Evolutionary conservation across 1,140 invertebrate genomes (phyloP).

Genomic region (Orius insidiosus): DNA sequence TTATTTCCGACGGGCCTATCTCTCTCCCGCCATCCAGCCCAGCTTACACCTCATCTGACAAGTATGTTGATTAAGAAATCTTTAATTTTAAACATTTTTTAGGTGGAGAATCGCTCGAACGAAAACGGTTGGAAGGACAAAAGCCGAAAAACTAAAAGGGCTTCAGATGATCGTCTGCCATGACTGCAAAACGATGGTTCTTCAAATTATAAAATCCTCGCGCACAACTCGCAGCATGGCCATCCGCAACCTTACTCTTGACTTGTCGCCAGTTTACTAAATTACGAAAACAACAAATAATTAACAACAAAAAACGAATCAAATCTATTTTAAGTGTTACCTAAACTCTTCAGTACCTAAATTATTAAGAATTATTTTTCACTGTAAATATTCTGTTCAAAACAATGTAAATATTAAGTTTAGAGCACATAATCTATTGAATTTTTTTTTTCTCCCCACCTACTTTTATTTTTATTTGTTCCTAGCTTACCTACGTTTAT

Average conservation of each 20-base stretch:
- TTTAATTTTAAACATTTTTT: constrained; percentile 3
- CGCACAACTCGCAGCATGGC: constrained; percentile 60
- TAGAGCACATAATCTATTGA: background rate
- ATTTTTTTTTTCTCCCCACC: background rate
- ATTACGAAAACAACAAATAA: background rate
- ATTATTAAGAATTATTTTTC: too few species aligned
- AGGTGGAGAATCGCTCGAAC: constrained; percentile 21
- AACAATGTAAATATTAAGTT: background rate
- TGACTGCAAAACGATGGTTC: constrained; percentile 85
- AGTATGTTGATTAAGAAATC: constrained; percentile 2
- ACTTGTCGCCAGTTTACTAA: constrained; percentile 61
- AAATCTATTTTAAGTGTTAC: too few species aligned
- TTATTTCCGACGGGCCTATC: constrained; percentile 29
- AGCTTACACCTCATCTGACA: constrained; percentile 24
- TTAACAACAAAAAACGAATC: background rate
- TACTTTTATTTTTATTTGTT: constrained; percentile 3
- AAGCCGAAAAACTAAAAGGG: constrained; percentile 47
- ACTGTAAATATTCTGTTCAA: too few species aligned
- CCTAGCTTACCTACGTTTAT: constrained; percentile 3
- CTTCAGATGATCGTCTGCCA: constrained; percentile 77
- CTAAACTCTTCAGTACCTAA: too few species aligned
- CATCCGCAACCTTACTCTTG: constrained; percentile 59
- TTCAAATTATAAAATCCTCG: constrained; percentile 78
- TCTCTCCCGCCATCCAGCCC: constrained; percentile 30
- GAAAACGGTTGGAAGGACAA: constrained; percentile 22